Evolutionary conservation across 2,888 invertebrate genomes (phyloP), one percentile per base, ranked within the genome.

Genomic region (Mesoligia furuncula): DNA sequence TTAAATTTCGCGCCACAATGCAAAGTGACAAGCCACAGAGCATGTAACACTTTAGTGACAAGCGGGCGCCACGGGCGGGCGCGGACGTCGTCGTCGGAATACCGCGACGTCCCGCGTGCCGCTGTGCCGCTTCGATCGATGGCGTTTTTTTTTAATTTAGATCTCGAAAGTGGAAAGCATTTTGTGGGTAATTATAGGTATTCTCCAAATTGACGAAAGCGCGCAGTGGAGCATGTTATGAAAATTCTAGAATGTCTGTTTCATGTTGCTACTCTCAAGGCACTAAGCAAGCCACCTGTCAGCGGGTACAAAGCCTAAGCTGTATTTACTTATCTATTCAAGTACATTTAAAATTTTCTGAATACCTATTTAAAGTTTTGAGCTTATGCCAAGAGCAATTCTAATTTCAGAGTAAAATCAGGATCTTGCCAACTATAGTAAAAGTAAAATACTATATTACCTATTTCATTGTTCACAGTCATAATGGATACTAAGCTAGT

Each of bases 381-480:
- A 59, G 20, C 31, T 59, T 24, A 54, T 75, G 75, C 67, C 82
- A 85, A 81, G 54, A 84, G 17, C 31, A 48, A 69, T 80, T 69
- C 54, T 70, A 72, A 64, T 70, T 73, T 72, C 20, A 39, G 59
- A 51, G 31, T 67, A 39, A 74, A 69, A 59, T 75, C 62, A 36
- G 20, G 36, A 64, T 64, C 24, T 69, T 79, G 61, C 65, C 76
- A 84, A 72, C 45, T 57, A 70, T 45, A 74, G 85, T 48, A 48
- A 69, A 74, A 68, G 45, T 42, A 51, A 68, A 81, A 66, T 31
- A 42, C 13, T 74, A 48, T 31, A 36, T 68, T 92, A 97, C 97
- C 99, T 93, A 99, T 99, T 97, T 99, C 99, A 97, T 99, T 99
- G 96, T 99, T 99, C 1, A 99, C 98, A 36, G 98, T 97, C 99